Conservation (phyloP, 53 echinoderm and acorn worm species). For the Holothuria leucospilota region DNA sequence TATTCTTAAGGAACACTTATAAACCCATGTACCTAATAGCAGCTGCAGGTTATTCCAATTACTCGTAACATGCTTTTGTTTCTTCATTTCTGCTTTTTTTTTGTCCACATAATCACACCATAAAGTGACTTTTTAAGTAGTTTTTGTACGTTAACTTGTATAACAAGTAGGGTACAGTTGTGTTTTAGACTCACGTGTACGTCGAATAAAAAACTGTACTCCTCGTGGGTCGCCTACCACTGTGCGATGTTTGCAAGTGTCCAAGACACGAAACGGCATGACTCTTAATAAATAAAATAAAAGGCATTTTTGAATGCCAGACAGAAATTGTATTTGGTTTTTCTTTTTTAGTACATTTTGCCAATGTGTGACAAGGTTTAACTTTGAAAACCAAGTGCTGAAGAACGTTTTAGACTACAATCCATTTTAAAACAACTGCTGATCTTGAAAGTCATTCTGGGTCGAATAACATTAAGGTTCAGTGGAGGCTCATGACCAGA, state of each 20-base stretch:
- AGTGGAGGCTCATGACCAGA: too few species aligned
- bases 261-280: conserved; percentile 43
- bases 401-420: too few species aligned
- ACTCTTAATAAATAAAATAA: conserved; percentile 42
- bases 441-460: too few species aligned
- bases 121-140: conserved; percentile 47
- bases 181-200: conserved; percentile 31
- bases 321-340: background rate
- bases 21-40: conserved; percentile 24
- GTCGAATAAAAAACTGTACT: conserved; percentile 1
- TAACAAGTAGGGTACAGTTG: conserved; percentile 45
- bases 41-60: conserved; percentile 24
- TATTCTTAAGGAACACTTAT: conserved; percentile 6
- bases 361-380: too few species aligned
- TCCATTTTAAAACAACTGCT: too few species aligned
- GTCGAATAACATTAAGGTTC: too few species aligned
- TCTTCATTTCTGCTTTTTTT: conserved; percentile 13
- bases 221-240: conserved; percentile 16
- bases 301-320: conserved; percentile 34
- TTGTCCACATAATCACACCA: conserved; percentile 40
- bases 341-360: background rate
- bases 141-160: conserved; percentile 50
- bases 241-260: conserved; percentile 45
- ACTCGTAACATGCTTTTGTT: conserved; percentile 27
- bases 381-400: too few species aligned